phyloP scores from a whole-genome alignment of 2,888 invertebrate genomes.

The Pharmacophagus antenor region DNA sequence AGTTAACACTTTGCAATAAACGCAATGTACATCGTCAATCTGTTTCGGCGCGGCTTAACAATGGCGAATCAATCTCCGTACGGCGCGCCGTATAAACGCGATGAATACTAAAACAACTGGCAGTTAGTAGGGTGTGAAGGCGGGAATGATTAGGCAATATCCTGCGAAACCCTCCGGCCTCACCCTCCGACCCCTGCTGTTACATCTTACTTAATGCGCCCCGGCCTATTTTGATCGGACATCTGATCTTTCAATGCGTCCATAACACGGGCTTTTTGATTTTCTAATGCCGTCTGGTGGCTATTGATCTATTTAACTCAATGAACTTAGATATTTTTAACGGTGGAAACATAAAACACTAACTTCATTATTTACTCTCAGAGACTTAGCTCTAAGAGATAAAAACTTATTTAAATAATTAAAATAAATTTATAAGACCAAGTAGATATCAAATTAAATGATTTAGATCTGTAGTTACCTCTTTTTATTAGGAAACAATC shows the following conservation, averaged over 20 bases:
- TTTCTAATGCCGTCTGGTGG: constrained; percentile 20
- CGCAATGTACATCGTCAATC: constrained; percentile 36
- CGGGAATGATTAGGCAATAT: constrained; percentile 79
- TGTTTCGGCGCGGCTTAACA: constrained; percentile 55
- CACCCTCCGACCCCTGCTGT: constrained; percentile 62
- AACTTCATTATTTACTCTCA: too few relatives aligned
- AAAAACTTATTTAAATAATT: too few relatives aligned
- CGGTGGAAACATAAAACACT: too few relatives aligned
- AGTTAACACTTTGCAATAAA: constrained; percentile 1
- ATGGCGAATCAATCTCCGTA: constrained; percentile 64
- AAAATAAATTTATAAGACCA: too few relatives aligned
- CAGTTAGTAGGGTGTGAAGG: constrained; percentile 76
- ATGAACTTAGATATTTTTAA: constrained; percentile 6
- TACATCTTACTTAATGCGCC: constrained; percentile 75
- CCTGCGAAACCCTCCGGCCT: constrained; percentile 61
- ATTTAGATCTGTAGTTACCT: too few relatives aligned
- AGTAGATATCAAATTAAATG: too few relatives aligned
- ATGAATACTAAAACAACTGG: constrained; percentile 79
- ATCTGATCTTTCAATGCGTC: constrained; percentile 59
- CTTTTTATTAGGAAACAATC: too few relatives aligned
- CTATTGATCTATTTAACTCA: constrained; percentile 11
- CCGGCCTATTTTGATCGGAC: constrained; percentile 63
- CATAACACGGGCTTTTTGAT: constrained; percentile 24
- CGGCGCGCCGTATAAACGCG: constrained; percentile 56
- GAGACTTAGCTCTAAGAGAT: too few relatives aligned